Evolutionary conservation across 2,113 vertebrate species (phyloP), one percentile per base, ranked within the genome.

Genomic region (Podilymbus podiceps): DNA sequence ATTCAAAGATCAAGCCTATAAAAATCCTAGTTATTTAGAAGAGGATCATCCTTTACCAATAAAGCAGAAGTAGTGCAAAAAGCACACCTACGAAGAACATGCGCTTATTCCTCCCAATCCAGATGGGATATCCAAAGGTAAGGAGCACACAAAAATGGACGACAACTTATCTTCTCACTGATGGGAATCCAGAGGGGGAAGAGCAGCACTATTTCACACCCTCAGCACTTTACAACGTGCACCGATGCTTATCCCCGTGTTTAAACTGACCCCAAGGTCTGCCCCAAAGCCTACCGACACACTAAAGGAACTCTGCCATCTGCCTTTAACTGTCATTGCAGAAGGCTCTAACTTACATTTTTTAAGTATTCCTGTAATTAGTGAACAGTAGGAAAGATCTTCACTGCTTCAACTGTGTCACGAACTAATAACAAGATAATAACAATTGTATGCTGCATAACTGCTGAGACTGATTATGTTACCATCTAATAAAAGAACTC

Each of bases 381-480:
- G 92, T 35, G 53, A 96, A 90, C 66, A 55, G 85, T 68, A 72
- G 69, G 73, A 79, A 92, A 87, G 84, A 89, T 87, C 66, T 89
- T 56, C 6, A 1, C 67, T 66, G 31, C 67, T 86, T 89, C 78
- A 84, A 68, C 74, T 66, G 53, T 93, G 89, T 91, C 94, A 96
- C 13, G 30, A 91, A 85, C 69, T 90, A 95, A 66, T 90, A 97
- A 94, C 56, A 95, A 56, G 75, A 88, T 94, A 92, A 95, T 92
- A 94, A 89, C 64, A 94, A 96, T 87, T 84, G 93, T 87, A 94
- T 93, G 77, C 90, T 81, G 50, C 80, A 60, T 89, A 82, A 91
- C 60, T 89, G 86, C 80, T 89, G 74, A 92, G 82, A 91, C 64
- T 73, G 68, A 92, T 79, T 79, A 90, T 11, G 53, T 85, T 97